Base-by-base conservation (phyloP, 2,797 vertebrate species). In the Chlorospingus flavigularis region DNA sequence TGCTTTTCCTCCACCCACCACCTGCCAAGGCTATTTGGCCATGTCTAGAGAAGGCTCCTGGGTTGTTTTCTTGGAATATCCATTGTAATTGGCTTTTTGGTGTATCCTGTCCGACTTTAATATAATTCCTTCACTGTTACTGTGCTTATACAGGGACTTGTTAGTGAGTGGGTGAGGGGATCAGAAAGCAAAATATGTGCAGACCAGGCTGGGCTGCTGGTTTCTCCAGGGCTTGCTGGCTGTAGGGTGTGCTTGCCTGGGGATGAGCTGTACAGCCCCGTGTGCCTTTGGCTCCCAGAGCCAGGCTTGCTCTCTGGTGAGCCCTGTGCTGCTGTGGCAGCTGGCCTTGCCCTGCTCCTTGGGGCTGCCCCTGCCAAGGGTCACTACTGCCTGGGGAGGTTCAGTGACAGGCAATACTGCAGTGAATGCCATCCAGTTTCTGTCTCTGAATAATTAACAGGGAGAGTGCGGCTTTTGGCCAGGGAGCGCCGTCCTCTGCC, bases 41-140 rank as follows among this genome's bases (percentile, higher is more conserved):
- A 14, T n/a, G 45, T 61, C 25, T 54, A 47, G 66, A 33, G 47
- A 63, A 61, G 28, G 43, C 78, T 95, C 11, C 15, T 79, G 71
- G 35, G 45, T 42, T 73, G 16, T 31, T 70, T 65, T 51, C 83
- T 65, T 48, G 8, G 31, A 82, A 50, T 77, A 75, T 62, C 21
- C 31, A 17, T 78, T 74, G 55, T 92, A 91, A 86, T 80, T 94
- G 84, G 35, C 53, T 94, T 92, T 93, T 84, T 91, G 74, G 58
- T 4, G 2, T 65, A 40, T 55, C 31, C 16, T 84, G 21, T 51
- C 47, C 43, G 51, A 58, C 47, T 88, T 71, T 30, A 74, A 40
- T 68, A 31, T 35, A 43, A 78, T 80, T 91, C 70, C 30, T 81
- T 82, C 4, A 1, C 48, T 55, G 50, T 78, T 11, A 26, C 33